Conservation (phyloP, 2,113 vertebrate genomes). For the Micronycteris hirsuta region DNA sequence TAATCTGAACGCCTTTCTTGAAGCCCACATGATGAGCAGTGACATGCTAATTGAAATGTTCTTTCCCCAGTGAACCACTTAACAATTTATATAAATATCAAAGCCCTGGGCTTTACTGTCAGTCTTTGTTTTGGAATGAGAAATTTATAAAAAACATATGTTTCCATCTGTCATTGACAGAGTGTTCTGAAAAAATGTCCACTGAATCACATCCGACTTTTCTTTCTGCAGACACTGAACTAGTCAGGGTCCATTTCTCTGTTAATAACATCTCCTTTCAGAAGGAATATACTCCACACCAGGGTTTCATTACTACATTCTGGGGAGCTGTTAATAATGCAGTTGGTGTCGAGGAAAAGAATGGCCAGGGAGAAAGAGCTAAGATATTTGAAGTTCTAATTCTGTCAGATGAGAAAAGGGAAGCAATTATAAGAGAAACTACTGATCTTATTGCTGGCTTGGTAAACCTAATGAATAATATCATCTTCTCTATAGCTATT, state of each 20-base stretch:
- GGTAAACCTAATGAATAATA: not conserved
- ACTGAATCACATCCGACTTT: slow-evolving; percentile 78
- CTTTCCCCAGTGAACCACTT: slow-evolving; percentile 85
- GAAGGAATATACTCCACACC: slow-evolving; percentile 38
- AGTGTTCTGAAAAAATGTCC: slow-evolving; percentile 77
- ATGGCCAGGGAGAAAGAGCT: not conserved
- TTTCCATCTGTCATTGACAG: slow-evolving; percentile 87
- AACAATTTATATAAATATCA: slow-evolving; percentile 88
- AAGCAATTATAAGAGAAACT: not conserved
- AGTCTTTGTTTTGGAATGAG: slow-evolving; percentile 85
- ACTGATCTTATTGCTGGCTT: not conserved
- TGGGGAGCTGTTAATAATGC: not conserved
- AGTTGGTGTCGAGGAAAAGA: not conserved
- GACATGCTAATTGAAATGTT: slow-evolving; percentile 92
- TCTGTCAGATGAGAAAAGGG: slow-evolving; percentile 14
- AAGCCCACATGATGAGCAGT: slow-evolving; percentile 77
- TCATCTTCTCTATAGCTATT: not conserved
- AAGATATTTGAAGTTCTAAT: slow-evolving; percentile 30
- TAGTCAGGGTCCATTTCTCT: slow-evolving; percentile 72
- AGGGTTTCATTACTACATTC: slow-evolving; percentile 41
- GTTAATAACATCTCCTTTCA: slow-evolving; percentile 76
- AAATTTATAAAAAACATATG: slow-evolving; percentile 93
- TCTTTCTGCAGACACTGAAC: slow-evolving; percentile 68
- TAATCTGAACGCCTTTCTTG: slow-evolving; percentile 62
- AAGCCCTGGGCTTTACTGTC: slow-evolving; percentile 84